phyloP scores from a whole-genome alignment of 1,140 invertebrate genomes.

The Bilobella aurantiaca region DNA sequence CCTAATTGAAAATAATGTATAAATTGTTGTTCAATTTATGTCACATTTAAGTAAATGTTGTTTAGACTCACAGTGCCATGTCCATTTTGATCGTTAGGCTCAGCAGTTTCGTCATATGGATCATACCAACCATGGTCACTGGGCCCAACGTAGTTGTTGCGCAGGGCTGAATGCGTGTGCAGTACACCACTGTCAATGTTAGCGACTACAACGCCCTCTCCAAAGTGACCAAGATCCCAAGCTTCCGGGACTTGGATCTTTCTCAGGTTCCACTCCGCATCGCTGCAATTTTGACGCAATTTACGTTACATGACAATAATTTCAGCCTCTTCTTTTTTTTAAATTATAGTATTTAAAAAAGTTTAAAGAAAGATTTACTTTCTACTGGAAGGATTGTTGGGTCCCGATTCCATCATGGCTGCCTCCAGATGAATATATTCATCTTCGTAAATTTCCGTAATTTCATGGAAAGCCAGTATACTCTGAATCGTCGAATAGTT shows the following conservation, averaged over 20 bases:
- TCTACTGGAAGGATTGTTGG: background rate
- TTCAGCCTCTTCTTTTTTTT: background rate
- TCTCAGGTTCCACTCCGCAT: slow-evolving; percentile 3
- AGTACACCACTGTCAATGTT: slow-evolving; percentile 9
- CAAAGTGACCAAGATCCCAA: background rate
- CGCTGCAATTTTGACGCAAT: background rate
- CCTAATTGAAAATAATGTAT: background rate
- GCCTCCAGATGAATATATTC: background rate
- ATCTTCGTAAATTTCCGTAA: slow-evolving; percentile 12
- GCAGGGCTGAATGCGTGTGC: background rate
- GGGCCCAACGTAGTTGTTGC: background rate
- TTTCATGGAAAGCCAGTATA: background rate
- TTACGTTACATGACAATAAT: background rate
- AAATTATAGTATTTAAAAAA: background rate
- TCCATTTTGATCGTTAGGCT: background rate
- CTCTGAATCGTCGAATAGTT: background rate
- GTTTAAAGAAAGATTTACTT: too few species aligned
- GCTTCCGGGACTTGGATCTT: background rate
- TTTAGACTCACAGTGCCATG: slow-evolving; percentile 1
- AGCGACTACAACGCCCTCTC: background rate
- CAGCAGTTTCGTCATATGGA: background rate
- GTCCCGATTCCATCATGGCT: background rate
- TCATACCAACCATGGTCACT: slow-evolving; percentile 3
- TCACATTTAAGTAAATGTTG: background rate
- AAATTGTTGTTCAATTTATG: too few species aligned